A percentile compares a stretch with the other conserved stretches of the same genome.
Conservation (phyloP, 2,797 vertebrate genomes). For the Liparis tanakae region DNA sequence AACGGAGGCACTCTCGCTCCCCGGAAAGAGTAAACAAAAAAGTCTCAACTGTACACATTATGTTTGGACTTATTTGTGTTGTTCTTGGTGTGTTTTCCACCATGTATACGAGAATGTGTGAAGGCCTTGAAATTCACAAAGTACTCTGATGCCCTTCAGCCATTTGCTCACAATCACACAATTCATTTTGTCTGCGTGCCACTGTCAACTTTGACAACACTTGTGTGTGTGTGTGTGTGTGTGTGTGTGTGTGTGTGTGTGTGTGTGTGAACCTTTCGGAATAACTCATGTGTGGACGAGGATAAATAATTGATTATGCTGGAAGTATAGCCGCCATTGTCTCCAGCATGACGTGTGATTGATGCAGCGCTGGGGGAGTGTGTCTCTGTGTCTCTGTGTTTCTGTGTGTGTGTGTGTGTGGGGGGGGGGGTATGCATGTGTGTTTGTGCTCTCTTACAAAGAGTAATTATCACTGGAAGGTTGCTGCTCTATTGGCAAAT, state of each 20-base stretch:
- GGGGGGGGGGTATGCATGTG: conserved; percentile 2
- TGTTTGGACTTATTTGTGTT: conserved; percentile 53
- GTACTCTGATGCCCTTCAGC: conserved; percentile 51
- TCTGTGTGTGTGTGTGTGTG: not conserved
- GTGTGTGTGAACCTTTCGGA: conserved; percentile 37
- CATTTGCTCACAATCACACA: conserved; percentile 55
- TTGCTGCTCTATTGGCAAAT: conserved; percentile 76
- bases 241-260: conserved; percentile 16
- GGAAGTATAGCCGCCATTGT: conserved; percentile 54
- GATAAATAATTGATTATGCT: conserved; percentile 72
- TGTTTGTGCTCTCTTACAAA: conserved; percentile 39
- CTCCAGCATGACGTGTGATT: conserved; percentile 62
- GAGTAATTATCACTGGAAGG: conserved; percentile 78
- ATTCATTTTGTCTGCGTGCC: conserved; percentile 58
- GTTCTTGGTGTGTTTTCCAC: conserved; percentile 32
- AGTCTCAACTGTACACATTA: conserved; percentile 70
- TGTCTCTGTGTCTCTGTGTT: conserved; percentile 5
- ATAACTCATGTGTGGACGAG: conserved; percentile 45
- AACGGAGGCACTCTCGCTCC: conserved; percentile 49
- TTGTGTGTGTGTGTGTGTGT: conserved; percentile 16
- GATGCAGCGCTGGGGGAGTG: conserved; percentile 41
- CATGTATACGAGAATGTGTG: conserved; percentile 58
- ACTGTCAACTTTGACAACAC: conserved; percentile 53
- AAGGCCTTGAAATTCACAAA: conserved; percentile 58
- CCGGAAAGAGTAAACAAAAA: conserved; percentile 43